Conservation (phyloP, 1,140 invertebrate genomes). For the Antheraea mylitta region DNA sequence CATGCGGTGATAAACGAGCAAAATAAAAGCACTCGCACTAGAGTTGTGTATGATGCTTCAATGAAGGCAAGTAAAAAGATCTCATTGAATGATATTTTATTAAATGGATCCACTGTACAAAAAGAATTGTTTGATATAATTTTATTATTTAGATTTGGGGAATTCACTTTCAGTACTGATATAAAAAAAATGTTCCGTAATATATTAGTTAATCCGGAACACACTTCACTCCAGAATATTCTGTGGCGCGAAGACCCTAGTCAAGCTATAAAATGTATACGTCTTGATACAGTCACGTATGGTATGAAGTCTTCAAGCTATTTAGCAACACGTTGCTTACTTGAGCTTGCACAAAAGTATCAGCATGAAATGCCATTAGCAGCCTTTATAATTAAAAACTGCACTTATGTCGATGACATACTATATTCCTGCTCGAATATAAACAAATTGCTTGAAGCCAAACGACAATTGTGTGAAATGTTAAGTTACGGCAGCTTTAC, state of each 20-base stretch:
- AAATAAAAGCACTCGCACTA: not conserved
- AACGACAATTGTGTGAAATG: constrained; percentile 15
- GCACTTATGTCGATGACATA: constrained; percentile 24
- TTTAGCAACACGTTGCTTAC: constrained; percentile 11
- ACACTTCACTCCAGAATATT: constrained; percentile 15
- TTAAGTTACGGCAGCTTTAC: constrained; percentile 18
- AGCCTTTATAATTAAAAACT: constrained; percentile 19
- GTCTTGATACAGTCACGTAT: constrained; percentile 20
- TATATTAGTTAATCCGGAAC: constrained; percentile 8
- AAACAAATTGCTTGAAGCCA: constrained; percentile 10
- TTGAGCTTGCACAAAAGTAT: constrained; percentile 11
- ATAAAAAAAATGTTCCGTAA: constrained; percentile 19
- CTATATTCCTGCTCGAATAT: constrained; percentile 14
- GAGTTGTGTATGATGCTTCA: constrained; percentile 17
- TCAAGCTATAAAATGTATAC: constrained; percentile 12
- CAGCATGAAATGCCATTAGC: constrained; percentile 2
- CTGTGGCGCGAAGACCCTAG: constrained; percentile 13
- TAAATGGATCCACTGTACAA: constrained; percentile 24
- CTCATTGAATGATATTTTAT: constrained; percentile 22
- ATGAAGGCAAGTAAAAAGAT: constrained; percentile 21
- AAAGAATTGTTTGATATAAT: constrained; percentile 20
- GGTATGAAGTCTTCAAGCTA: constrained; percentile 14
- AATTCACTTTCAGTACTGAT: constrained; percentile 14
- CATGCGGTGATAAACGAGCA: constrained; percentile 18
- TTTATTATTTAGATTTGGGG: constrained; percentile 13